These are phyloP conservation scores for Drosophila neocordata DNA, from an alignment of 1,140 invertebrate genomes.

Conservation along the genomic window DNA sequence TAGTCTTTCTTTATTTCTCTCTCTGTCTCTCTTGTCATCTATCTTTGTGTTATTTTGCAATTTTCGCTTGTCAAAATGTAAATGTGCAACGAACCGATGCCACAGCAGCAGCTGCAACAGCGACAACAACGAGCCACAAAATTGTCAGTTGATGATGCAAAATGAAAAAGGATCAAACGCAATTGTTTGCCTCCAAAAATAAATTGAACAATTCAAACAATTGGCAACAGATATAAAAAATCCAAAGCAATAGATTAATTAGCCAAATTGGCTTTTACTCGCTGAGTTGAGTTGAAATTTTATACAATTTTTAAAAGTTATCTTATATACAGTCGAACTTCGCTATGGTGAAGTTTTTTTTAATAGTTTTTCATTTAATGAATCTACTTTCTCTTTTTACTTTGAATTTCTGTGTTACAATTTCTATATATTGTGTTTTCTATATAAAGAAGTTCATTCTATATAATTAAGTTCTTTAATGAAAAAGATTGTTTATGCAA, in stretches of 20 bases:
- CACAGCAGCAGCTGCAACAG: not conserved
- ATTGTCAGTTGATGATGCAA: constrained; percentile 72
- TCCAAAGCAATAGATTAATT: not conserved
- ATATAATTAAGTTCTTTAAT: too few species aligned
- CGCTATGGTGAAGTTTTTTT: too few species aligned
- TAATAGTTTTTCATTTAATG: too few species aligned
- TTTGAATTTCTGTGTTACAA: too few species aligned
- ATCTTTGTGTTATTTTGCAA: constrained; percentile 33
- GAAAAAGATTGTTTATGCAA: too few species aligned
- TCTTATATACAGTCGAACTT: too few species aligned
- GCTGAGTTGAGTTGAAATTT: too few species aligned
- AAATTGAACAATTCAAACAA: not conserved
- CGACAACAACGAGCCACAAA: constrained; percentile 32
- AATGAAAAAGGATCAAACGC: constrained; percentile 43
- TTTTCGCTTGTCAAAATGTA: constrained; percentile 62
- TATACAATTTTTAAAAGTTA: too few species aligned
- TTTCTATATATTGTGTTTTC: too few species aligned
- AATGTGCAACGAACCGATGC: constrained; percentile 56
- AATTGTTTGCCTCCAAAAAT: constrained; percentile 29
- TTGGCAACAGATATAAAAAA: not conserved
- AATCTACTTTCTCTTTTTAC: too few species aligned
- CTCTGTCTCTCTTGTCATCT: not conserved
- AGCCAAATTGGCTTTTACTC: not conserved
- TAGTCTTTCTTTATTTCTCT: constrained; percentile 20
- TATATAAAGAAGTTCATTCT: too few species aligned